Evolutionary conservation across 2,797 vertebrate species (phyloP), one percentile per base, ranked within the genome.

Genomic region (Syncerus caffer): DNA sequence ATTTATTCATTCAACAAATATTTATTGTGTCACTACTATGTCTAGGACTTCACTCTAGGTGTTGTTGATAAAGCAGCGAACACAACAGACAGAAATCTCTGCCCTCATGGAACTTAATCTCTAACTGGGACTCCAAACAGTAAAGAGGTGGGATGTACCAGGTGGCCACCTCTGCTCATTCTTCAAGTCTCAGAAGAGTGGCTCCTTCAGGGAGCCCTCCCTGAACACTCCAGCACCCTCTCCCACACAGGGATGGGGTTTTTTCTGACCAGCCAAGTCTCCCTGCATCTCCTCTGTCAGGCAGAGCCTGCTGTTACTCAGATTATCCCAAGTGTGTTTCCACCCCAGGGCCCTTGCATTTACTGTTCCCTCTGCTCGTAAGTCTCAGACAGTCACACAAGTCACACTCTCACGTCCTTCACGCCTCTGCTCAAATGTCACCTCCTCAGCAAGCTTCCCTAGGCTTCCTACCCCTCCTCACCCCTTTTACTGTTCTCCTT

Each of bases 361-460:
- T 62, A 15, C 31, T 6, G 15, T 14, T 62, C 0, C 31, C n/a
- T 34, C 45, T 34, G 57, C 31, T 78, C 0, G 0, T 14, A 29
- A 12, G 15, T 38, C 45, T 90, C n/a, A 51, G 57, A 34, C 42
- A 34, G 3, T n/a, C 55, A n/a, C 42, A 34, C 13, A 31, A n/a
- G 38, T 47, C 17, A 42, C 31, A 12, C 25, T 42, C 11, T 31
- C 17, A 23, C 34, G 0, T 6, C 7, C 50, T 74, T 74, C 4
- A 14, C 2, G 42, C 25, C 55, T 89, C 29, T 60, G 42, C 21
- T 79, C 55, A 60, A 42, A 50, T 23, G 23, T 34, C 85, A 38
- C 29, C 42, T 50, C 45, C 53, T 76, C 53, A 16, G 14, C n/a
- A 31, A 55, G n/a, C 10, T 31, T 16, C 74, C 62, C 38, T 34